A percentile compares a stretch with the other conserved stretches of the same genome.
phyloP scores from a whole-genome alignment of 2,888 invertebrate genomes.

The Polydrusus tereticollis region DNA sequence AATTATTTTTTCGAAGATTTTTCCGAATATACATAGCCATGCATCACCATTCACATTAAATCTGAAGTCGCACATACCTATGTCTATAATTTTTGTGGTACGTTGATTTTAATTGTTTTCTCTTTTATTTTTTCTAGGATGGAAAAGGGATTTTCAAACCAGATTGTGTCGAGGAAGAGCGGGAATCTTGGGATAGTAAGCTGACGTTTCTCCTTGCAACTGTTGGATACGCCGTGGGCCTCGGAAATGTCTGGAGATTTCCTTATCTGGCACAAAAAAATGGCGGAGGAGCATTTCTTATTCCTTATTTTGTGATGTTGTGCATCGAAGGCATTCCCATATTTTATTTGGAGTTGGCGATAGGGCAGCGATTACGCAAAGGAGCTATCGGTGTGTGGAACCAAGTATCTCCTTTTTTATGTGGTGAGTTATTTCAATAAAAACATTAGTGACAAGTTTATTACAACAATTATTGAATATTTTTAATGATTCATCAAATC shows the following conservation, averaged over 20 bases:
- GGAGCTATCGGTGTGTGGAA: conserved; percentile 97
- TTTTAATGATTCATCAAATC: no score
- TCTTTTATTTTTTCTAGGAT: conserved; percentile 55
- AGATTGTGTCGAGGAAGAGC: conserved; percentile 71
- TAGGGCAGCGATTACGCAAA: conserved; percentile 93
- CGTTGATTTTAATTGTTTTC: not conserved
- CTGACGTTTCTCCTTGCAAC: conserved; percentile 92
- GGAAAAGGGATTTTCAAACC: conserved; percentile 75
- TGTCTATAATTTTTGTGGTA: not conserved
- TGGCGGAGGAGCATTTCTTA: conserved; percentile 96
- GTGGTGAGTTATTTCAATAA: conserved; percentile 62
- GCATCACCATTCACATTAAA: no score
- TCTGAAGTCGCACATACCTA: no score
- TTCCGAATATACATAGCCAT: no score
- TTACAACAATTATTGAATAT: no score
- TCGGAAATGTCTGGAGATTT: conserved; percentile 96
- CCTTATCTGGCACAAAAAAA: conserved; percentile 96
- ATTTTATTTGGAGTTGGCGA: conserved; percentile 95
- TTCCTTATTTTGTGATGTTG: conserved; percentile 96
- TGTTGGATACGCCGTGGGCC: conserved; percentile 91
- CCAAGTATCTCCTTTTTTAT: conserved; percentile 89
- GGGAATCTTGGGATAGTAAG: conserved; percentile 95
- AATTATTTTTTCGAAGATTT: no score
- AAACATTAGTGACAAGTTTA: not conserved
- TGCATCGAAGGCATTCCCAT: conserved; percentile 95